Conservation (phyloP, 1,140 invertebrate genomes). For the Sminthurinus signatus region DNA sequence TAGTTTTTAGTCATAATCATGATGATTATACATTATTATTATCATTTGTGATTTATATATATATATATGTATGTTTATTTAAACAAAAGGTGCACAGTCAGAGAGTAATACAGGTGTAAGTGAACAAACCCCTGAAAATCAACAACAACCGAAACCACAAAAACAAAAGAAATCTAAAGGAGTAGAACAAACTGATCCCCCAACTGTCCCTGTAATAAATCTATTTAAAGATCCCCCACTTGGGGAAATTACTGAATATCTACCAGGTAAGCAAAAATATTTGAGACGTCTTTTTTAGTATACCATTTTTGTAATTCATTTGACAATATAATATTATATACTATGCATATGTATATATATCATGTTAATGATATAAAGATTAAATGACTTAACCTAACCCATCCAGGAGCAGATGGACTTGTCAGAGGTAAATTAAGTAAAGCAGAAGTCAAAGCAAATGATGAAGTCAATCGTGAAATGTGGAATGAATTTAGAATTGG, state of each 20-base stretch:
- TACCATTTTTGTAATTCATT: too few relatives aligned
- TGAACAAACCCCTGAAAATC: slow-evolving; percentile 45
- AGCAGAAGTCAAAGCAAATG: slow-evolving; percentile 72
- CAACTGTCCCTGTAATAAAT: slow-evolving; percentile 75
- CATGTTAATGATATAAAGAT: too few relatives aligned
- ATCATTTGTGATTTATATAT: background rate
- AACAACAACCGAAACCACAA: slow-evolving; percentile 26
- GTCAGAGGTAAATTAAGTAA: slow-evolving; percentile 79
- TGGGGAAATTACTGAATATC: slow-evolving; percentile 74
- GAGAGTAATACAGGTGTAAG: slow-evolving; percentile 18
- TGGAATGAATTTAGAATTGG: slow-evolving; percentile 59
- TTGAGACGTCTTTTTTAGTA: too few relatives aligned
- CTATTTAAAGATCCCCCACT: slow-evolving; percentile 66
- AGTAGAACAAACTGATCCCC: slow-evolving; percentile 68
- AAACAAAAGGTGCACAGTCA: background rate
- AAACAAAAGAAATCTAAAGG: background rate
- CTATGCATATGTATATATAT: too few relatives aligned
- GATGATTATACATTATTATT: too few relatives aligned
- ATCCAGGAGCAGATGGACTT: slow-evolving; percentile 62
- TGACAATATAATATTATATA: too few relatives aligned
- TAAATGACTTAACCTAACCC: too few relatives aligned
- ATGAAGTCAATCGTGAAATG: slow-evolving; percentile 16
- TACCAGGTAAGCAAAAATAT: too few relatives aligned
- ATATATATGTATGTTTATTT: background rate
- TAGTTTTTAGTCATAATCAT: too few relatives aligned